Conservation (phyloP, 2,113 vertebrate genomes). For the Guaruba guarouba region DNA sequence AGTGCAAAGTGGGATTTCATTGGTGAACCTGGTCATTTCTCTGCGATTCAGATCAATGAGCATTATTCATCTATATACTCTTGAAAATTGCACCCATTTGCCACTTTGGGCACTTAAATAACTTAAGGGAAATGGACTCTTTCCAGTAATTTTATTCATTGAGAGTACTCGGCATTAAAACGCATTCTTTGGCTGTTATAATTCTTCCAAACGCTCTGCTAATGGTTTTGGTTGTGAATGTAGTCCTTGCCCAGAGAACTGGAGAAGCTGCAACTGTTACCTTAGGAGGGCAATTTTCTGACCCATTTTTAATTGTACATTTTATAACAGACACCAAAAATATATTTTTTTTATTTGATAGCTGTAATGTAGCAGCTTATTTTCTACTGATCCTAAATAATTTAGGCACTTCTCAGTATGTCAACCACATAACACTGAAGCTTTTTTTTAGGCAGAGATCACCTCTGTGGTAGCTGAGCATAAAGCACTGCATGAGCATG, state of each 20-base stretch:
- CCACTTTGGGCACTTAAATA: slow-evolving; percentile 34
- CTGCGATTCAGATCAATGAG: slow-evolving; percentile 12
- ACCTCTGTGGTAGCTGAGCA: neutral
- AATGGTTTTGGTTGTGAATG: slow-evolving; percentile 14
- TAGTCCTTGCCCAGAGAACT: neutral
- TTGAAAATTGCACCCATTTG: slow-evolving; percentile 35
- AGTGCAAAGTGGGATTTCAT: neutral
- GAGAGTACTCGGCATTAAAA: slow-evolving; percentile 48
- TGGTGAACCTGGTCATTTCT: neutral
- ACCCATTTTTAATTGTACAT: neutral
- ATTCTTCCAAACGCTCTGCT: slow-evolving; percentile 29
- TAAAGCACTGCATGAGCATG: neutral
- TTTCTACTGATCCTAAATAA: neutral
- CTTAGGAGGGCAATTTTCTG: neutral
- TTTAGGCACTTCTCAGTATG: neutral
- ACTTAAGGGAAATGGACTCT: slow-evolving; percentile 11
- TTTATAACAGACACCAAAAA: neutral
- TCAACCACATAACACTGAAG: neutral
- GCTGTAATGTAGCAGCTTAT: neutral
- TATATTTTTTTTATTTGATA: neutral
- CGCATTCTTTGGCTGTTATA: neutral
- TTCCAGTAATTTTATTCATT: slow-evolving; percentile 52
- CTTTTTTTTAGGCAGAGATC: neutral
- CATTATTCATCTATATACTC: slow-evolving; percentile 15
- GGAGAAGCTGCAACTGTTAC: neutral